phyloP scores from a whole-genome alignment of 2,888 invertebrate species.

The Selenia dentaria region DNA sequence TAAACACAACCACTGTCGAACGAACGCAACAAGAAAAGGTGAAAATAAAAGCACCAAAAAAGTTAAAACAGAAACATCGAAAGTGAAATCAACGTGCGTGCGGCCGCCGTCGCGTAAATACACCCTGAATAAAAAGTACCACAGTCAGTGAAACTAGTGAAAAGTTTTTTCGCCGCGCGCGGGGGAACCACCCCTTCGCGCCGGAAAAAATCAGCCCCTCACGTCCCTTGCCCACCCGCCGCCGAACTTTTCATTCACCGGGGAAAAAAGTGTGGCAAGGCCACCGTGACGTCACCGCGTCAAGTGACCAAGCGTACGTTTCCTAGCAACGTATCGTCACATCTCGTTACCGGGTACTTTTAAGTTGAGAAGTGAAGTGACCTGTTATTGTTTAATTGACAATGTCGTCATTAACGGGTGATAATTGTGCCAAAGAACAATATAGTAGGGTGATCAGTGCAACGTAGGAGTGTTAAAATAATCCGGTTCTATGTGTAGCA shows the following conservation, averaged over 20 bases:
- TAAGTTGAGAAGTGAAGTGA: conserved; percentile 34
- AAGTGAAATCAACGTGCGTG: conserved; percentile 72
- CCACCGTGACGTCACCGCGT: conserved; percentile 82
- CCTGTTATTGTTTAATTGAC: conserved; percentile 29
- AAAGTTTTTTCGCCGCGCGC: conserved; percentile 79
- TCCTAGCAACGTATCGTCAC: conserved; percentile 76
- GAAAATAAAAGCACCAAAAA: conserved; percentile 47
- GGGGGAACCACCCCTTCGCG: conserved; percentile 76
- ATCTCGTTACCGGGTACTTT: conserved; percentile 43
- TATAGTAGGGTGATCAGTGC: conserved; percentile 59
- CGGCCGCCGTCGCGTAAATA: conserved; percentile 72
- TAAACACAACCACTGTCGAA: conserved; percentile 41
- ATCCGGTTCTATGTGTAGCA: conserved; percentile 77
- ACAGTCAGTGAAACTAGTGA: conserved; percentile 83
- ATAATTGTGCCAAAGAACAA: conserved; percentile 41
- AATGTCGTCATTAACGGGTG: conserved; percentile 51
- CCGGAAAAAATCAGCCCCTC: conserved; percentile 80
- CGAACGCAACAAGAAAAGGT: conserved; percentile 33
- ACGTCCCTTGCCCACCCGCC: conserved; percentile 79
- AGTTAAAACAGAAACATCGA: conserved; percentile 45
- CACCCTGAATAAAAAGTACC: conserved; percentile 79
- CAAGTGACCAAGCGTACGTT: conserved; percentile 80
- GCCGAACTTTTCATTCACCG: conserved; percentile 87
- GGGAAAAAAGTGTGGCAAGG: conserved; percentile 85
- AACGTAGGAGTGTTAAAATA: conserved; percentile 59